Evolutionary conservation across 2,888 invertebrate species (phyloP), one percentile per base, ranked within the genome.

Genomic region (Microctonus aethiopoides): DNA sequence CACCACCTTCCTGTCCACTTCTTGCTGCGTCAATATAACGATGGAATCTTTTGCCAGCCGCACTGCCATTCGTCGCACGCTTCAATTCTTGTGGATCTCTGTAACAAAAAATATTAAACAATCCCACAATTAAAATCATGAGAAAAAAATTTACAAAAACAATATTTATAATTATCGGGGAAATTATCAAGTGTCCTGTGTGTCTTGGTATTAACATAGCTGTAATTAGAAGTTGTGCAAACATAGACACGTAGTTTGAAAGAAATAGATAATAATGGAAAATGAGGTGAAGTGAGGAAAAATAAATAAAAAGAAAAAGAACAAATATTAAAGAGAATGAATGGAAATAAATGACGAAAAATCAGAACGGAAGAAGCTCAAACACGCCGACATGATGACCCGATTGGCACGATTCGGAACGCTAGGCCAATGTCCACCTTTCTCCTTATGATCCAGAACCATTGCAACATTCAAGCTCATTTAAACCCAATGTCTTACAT

Each of bases 1-100:
- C 93, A 75, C 92, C 91, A 78, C 92, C 91, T 76, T 95, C 94
- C 83, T 95, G 95, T 0, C 95, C 95, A 79, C 94, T 92, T 77
- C 95, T 90, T 0, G 95, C 95, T 0, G 95, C 94, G 82, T 92
- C 92, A 4, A 95, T 91, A 80, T 94, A 94, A 80, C 91, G 89
- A 87, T 93, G 93, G 87, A 95, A 95, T 70, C 92, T 89, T 29
- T 92, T 86, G 22, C 94, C 94, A 70, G 92, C 92, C 75, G 89
- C 89, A 85, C 94, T 94, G 70, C 91, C 91, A 67, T 87, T 83
- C 1, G 90, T 89, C 13, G 92, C 92, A 73, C 91, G 91, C 54
- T 93, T 89, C 29, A 95, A 87, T 81, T 95, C 95, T 73, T 88
- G 90, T 0, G 93, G 91, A 79, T 95, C 94, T 80, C 95, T 95